Base-by-base conservation (phyloP, 37 sponge, comb jelly and placozoan genomes). In the Beroe ovata region DNA sequence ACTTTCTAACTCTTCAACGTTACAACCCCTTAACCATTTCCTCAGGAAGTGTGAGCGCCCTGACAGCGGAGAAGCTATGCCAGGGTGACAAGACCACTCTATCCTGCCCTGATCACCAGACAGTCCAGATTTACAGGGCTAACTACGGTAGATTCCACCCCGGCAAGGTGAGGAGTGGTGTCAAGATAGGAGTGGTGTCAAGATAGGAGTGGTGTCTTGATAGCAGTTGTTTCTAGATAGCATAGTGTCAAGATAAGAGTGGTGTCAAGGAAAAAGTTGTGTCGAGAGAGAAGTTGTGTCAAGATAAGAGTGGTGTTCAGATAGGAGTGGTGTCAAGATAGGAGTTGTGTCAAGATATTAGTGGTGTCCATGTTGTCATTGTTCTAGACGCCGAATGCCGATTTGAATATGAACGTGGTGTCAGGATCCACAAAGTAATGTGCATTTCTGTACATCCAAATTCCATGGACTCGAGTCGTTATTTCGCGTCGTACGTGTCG, bases 71-170 rank as follows among this genome's bases (percentile, higher is more conserved):
- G 36, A 77, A 28, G 54, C 39, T 77, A 77, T 77, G 84, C 41
- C 84, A 77, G 84, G 84, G 84, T 23, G 84, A 77, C 54, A 77
- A 42, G 23, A 42, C 54, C 1, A 77, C 36, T 40, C 42, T 77
- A 20, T 0, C 3, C 3, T 77, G 84, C 22, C 42, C 42, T 0
- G 54, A 39, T 3, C 36, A 23, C 8, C 84, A 36, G 84, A 14
- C 20, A 3, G 22, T 77, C 84, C 16, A 42, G 23, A 77, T 77
- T 23, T 77, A 77, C 84, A 42, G 36, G 1, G 84, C 84, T n/a
- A 20, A 77, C 6, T 77, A 77, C 54, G 84, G 84, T 1, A 11
- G 84, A 77, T 77, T 77, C 28, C 54, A 42, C 21, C 41, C 84
- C 1, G 84, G 84, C 16, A 19, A 40, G 71, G 71, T 69, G 11